Conservation (phyloP, 2,113 vertebrate species). For the Caranx ignobilis region DNA sequence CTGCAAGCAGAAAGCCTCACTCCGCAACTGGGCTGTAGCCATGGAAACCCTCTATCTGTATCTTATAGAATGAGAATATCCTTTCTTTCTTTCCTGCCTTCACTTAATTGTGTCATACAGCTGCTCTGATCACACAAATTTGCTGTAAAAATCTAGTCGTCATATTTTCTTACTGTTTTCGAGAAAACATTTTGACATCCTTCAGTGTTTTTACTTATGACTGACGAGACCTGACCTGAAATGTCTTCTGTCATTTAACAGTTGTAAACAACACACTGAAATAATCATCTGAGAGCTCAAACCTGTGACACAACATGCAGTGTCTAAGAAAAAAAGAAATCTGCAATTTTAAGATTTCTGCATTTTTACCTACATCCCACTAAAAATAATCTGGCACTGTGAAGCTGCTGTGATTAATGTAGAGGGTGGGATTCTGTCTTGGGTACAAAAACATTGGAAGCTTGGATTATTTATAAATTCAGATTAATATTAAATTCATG, state of each 20-base stretch:
- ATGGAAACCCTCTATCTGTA: constrained; percentile 69
- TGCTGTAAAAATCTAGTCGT: constrained; percentile 25
- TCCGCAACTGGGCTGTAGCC: constrained; percentile 60
- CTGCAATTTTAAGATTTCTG: background rate
- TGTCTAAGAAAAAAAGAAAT: background rate
- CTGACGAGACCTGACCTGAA: background rate
- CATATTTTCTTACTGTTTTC: background rate
- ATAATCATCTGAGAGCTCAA: background rate
- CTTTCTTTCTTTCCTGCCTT: constrained; percentile 50
- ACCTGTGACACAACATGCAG: too few species aligned
- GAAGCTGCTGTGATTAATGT: background rate
- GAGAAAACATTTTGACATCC: background rate
- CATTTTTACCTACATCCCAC: background rate
- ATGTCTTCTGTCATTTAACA: background rate
- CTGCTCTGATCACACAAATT: constrained; percentile 41
- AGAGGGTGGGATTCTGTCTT: background rate
- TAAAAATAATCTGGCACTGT: background rate
- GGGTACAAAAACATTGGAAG: background rate
- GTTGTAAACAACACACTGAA: background rate
- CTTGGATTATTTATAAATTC: background rate
- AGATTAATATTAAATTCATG: background rate
- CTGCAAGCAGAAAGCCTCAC: constrained; percentile 35
- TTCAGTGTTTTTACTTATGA: background rate
- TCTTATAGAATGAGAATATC: constrained; percentile 49
- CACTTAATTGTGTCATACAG: constrained; percentile 55